Conservation (phyloP, 2,113 vertebrate genomes). For the Zonotrichia leucophrys region DNA sequence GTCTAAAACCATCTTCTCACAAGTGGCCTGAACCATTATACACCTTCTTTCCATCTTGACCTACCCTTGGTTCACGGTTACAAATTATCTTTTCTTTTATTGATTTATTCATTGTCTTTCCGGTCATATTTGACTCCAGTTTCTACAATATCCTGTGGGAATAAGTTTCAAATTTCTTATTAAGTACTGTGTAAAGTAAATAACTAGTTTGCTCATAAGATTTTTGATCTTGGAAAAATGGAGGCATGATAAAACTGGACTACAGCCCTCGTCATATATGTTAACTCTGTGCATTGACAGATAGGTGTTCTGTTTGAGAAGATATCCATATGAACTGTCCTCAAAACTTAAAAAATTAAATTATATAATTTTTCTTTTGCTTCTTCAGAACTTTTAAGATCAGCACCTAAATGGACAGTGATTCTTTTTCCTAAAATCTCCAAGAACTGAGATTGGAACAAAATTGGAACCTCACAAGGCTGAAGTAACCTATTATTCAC, state of each 20-base stretch:
- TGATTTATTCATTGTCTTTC: not conserved
- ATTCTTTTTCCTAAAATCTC: not conserved
- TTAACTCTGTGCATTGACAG: not conserved
- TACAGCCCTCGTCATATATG: rapidly evolving
- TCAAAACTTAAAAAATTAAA: not conserved
- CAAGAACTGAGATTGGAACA: not conserved
- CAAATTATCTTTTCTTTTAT: not conserved
- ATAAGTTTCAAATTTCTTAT: not conserved
- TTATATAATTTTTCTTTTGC: not conserved
- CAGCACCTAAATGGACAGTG: not conserved
- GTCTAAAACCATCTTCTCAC: not conserved
- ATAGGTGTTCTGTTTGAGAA: not conserved
- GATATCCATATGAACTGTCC: not conserved
- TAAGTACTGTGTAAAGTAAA: not conserved
- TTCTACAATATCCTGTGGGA: not conserved
- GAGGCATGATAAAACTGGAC: not conserved
- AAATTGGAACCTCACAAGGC: not conserved
- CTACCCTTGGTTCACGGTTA: not conserved
- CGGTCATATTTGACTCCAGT: not conserved
- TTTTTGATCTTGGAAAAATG: not conserved
- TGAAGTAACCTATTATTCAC: not conserved
- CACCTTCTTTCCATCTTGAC: not conserved
- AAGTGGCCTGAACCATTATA: not conserved
- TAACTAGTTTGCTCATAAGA: not conserved
- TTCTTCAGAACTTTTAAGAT: not conserved